Evolutionary conservation across 2,113 vertebrate genomes (phyloP).

Genomic region (Amphilophus citrinellus): DNA sequence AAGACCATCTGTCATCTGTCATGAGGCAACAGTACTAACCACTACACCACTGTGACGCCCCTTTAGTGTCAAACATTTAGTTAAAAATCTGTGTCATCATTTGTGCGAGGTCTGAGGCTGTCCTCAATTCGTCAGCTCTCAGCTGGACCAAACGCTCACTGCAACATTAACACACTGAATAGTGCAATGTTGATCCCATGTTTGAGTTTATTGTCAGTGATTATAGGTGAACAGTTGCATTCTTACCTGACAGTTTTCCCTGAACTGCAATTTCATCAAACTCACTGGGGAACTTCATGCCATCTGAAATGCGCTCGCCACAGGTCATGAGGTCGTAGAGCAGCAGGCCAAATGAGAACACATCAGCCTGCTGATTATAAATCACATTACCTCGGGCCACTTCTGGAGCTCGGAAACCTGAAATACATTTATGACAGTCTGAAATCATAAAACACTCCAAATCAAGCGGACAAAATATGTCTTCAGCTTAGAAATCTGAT

Average conservation of each 20-base stretch:
- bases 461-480: background rate
- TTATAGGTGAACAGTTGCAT: background rate
- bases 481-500: background rate
- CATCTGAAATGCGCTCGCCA: constrained; percentile 93
- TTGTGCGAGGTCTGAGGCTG: no score
- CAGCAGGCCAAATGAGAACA: constrained; percentile 96
- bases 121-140: no score
- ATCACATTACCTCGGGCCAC: constrained; percentile 94
- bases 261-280: constrained; percentile 96
- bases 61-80: no score
- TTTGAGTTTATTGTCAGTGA: background rate
- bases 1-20: no score
- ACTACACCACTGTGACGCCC: no score
- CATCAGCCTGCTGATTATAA: constrained; percentile 96
- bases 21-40: no score
- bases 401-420: constrained; percentile 96
- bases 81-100: no score
- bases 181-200: no score
- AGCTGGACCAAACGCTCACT: no score
- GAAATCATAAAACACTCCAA: background rate
- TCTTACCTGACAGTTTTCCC: constrained; percentile 92
- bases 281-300: constrained; percentile 96
- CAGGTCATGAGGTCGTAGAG: constrained; percentile 95
- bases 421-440: background rate
- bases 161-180: no score